Base-by-base conservation (phyloP, 2,888 invertebrate genomes). In the Eristalinus aeneus region DNA sequence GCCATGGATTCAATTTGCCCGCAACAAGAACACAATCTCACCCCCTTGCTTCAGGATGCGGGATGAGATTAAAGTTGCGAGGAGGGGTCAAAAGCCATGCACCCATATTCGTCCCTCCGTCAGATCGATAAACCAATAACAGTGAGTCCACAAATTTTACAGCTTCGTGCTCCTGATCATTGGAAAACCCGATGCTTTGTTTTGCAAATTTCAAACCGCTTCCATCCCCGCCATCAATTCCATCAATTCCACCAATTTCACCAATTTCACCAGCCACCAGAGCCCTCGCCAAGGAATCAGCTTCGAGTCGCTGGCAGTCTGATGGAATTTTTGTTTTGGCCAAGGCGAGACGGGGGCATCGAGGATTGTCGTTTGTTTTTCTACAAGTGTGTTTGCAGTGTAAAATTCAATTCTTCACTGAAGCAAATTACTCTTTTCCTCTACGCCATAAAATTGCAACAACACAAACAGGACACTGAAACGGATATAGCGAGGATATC, bases 91-190 rank as follows among this genome's bases (percentile, higher is more conserved):
- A 22, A 27, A 63, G 32, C 46, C 34, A 16, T 34, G 20, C 68
- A 68, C 68, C 78, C 69, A 32, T 54, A 76, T 74, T 73, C 75
- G 75, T 71, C 67, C 71, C 36, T 69, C 54, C 61, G 65, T 8
- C 60, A 61, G 76, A 85, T 85, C 85, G 76, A 85, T 85, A 81
- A 73, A 76, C 76, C 85, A 81, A 85, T 85, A 85, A 85, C 76
- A 73, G 85, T 81, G 69, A 69, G 76, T 81, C 73, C 85, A 85
- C 85, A 85, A 85, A 85, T 85, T 85, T 85, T 81, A 85, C 81
- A 81, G 85, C 69, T 76, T 77, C 68, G 39, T 85, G 73, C 85
- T 53, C 73, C 68, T 76, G 76, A 64, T 73, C 73, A 81, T 81
- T 81, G 81, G 73, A 85, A 85, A 81, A 64, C 2, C 27, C 64